Evolutionary conservation across 1,140 invertebrate species (phyloP), one percentile per base, ranked within the genome.

Genomic region (Acromyrmex heyeri): DNA sequence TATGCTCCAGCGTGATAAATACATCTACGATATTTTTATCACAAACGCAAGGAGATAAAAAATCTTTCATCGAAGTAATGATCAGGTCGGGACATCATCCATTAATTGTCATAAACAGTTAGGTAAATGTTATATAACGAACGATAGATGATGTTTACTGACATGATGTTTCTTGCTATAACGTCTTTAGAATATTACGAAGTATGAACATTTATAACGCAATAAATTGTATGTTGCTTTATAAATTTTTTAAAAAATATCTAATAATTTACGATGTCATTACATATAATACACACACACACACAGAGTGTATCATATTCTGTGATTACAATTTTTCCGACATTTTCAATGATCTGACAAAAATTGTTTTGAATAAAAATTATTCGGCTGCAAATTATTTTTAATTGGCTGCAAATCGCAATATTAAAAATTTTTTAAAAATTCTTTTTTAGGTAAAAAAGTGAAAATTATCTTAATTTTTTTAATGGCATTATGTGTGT

Each of bases 111-210:
- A 2, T 38, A 76, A 76, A 76, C 34, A 76, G 55, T 34, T 76
- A 76, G 34, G n/a, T 59, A 59, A 61, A 76, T 14, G 34, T 76
- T 76, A 38, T 38, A 12, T 57, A 38, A 75, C 57, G 21, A 44
- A 61, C 30, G 7, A 18, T 18, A 24, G 30, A 59, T 59, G 10
- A 55, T 18, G 18, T 73, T 14, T n/a, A 44, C 38, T 34, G 24
- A 57, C 7, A 73, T 30, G 27, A 73, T 30, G 27, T n/a, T 30
- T 55, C 30, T 30, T 34, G 27, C 16, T 75, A 53, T 55, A 34
- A 27, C 14, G 6, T 16, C 12, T 38, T 16, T 16, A 7, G 12
- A 24, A 44, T 59, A 59, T 44, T 7, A n/a, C 24, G 12, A n/a
- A 21, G 18, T 59, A 57, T 55, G 8, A 27, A 64, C 3, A 27